phyloP scores from a whole-genome alignment of 1,140 invertebrate genomes.

The Galendromus occidentalis region DNA sequence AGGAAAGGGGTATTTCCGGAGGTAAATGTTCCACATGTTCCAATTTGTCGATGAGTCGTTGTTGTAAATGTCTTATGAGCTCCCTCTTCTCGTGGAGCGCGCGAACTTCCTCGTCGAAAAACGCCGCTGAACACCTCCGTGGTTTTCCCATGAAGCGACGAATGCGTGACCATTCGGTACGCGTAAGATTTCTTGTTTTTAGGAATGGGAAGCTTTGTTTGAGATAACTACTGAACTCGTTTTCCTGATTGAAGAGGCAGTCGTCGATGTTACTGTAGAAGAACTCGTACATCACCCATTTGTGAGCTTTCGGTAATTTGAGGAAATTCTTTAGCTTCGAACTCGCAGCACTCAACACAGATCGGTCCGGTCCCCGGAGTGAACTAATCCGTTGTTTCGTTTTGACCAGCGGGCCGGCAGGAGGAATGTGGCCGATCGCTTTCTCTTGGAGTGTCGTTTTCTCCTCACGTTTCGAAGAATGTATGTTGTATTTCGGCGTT shows the following conservation, averaged over 20 bases:
- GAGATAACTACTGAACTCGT: constrained; percentile 86
- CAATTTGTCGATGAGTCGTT: constrained; percentile 65
- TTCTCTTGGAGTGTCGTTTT: too few species aligned
- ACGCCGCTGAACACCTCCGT: constrained; percentile 47
- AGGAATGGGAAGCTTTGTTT: constrained; percentile 84
- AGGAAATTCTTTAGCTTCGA: constrained; percentile 78
- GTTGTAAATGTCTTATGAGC: constrained; percentile 81
- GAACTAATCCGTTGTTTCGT: background rate
- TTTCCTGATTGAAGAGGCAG: constrained; percentile 81
- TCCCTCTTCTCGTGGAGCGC: constrained; percentile 72
- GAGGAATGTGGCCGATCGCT: background rate
- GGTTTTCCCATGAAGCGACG: constrained; percentile 92
- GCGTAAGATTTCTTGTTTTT: constrained; percentile 57
- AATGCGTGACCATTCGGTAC: constrained; percentile 88
- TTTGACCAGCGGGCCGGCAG: background rate
- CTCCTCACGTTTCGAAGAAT: too few species aligned
- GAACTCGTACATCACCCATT: constrained; percentile 98
- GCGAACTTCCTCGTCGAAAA: constrained; percentile 80
- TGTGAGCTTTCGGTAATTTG: constrained; percentile 93
- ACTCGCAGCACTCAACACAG: constrained; percentile 37
- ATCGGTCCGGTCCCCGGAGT: background rate
- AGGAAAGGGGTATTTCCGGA: constrained; percentile 78
- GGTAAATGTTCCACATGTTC: constrained; percentile 71
- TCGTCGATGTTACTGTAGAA: constrained; percentile 95
- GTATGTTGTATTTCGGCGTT: too few species aligned